Percentiles rank a stretch among this genome's conserved stretches.
Evolutionary conservation across 2,113 vertebrate genomes (phyloP).

Genomic region (Oryzias melastigma): DNA sequence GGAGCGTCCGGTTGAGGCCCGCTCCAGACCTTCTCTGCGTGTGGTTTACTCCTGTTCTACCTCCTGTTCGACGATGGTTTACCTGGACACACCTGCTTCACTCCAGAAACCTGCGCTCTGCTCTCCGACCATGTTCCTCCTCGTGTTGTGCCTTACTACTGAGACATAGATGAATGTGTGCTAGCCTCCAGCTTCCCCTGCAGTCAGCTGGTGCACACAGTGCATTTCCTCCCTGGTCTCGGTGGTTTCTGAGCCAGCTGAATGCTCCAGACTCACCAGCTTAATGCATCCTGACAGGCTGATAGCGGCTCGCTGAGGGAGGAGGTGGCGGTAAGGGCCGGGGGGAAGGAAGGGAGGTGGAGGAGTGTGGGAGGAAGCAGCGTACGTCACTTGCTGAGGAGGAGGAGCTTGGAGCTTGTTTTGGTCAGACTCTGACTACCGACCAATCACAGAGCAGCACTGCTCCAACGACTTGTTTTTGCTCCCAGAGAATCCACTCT

Average conservation of each 20-base stretch:
- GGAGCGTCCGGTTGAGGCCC: constrained; percentile 2
- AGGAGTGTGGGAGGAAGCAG: constrained; percentile 31
- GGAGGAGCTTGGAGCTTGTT: constrained; percentile 55
- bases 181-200: constrained; percentile 7
- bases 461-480: constrained; percentile 52
- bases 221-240: constrained; percentile 17
- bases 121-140: background rate
- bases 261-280: constrained; percentile 43
- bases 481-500: constrained; percentile 18
- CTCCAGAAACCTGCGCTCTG: background rate
- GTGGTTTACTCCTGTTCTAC: constrained; percentile 57
- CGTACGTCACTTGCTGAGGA: constrained; percentile 51
- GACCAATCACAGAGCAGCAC: constrained; percentile 57
- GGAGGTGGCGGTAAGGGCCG: constrained; percentile 45
- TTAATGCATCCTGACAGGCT: constrained; percentile 65
- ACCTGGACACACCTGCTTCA: constrained; percentile 40
- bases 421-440: constrained; percentile 45
- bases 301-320: constrained; percentile 49
- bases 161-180: background rate
- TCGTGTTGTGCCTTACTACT: constrained; percentile 64
- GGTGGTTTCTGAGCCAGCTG: constrained; percentile 24
- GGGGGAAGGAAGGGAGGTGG: constrained; percentile 41
- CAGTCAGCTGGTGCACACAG: constrained; percentile 18
- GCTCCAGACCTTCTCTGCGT: constrained; percentile 9
- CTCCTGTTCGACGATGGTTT: constrained; percentile 41